These are phyloP conservation scores for Oncorhynchus masou DNA, from an alignment of 2,113 vertebrate genomes.

Conservation along the genomic window DNA sequence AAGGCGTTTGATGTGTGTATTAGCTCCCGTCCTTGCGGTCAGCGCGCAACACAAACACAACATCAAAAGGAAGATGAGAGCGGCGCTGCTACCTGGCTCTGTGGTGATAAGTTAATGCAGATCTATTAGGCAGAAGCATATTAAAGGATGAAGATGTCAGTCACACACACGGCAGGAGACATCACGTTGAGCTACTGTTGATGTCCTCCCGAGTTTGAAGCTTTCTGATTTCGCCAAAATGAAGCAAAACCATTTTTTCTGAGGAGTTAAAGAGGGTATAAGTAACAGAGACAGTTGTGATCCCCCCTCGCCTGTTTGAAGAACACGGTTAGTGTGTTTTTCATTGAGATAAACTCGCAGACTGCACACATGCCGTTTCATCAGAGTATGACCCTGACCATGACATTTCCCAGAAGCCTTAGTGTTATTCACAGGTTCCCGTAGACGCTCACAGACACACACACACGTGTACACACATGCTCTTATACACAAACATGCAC, in stretches of 20 bases:
- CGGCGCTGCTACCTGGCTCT: constrained; percentile 28
- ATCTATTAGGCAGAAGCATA: constrained; percentile 45
- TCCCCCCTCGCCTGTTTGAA: neutral
- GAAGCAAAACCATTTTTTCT: constrained; percentile 43
- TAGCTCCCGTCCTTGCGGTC: constrained; percentile 33
- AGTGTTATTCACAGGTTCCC: constrained; percentile 3
- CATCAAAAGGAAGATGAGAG: constrained; percentile 35
- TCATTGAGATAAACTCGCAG: constrained; percentile 11
- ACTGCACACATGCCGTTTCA: constrained; percentile 11
- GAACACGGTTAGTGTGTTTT: neutral
- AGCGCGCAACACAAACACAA: constrained; percentile 52
- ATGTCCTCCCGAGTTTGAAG: constrained; percentile 40
- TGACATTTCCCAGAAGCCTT: constrained; percentile 2
- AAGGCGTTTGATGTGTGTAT: neutral
- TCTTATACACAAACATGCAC: constrained; percentile 16
- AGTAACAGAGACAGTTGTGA: neutral
- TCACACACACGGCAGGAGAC: constrained; percentile 41
- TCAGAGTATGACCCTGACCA: constrained; percentile 32
- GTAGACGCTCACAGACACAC: neutral
- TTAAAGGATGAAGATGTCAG: constrained; percentile 53
- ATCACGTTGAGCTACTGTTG: constrained; percentile 38
- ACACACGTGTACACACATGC: neutral
- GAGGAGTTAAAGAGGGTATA: constrained; percentile 12
- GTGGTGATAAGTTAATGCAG: constrained; percentile 58
- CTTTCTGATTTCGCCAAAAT: constrained; percentile 41